Evolutionary conservation across 2,888 invertebrate genomes (phyloP).

Genomic region (Notodonta dromedarius): DNA sequence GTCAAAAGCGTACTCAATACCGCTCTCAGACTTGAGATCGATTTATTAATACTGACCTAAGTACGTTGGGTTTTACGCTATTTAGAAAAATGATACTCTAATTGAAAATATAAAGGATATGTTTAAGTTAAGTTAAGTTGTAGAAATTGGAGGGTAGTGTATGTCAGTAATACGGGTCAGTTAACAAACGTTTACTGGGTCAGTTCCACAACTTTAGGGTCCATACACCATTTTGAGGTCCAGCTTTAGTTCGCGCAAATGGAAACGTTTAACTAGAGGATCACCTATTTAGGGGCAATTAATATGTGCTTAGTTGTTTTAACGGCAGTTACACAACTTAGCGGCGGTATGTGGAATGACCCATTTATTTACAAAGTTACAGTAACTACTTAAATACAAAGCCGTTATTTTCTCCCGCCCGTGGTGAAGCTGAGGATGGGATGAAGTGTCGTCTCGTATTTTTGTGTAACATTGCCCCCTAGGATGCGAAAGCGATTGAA

Average conservation of each 20-base stretch:
- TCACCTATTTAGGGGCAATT: constrained; percentile 41
- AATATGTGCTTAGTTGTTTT: constrained; percentile 38
- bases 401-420: neutral
- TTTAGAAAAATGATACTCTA: too few species aligned
- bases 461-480: neutral
- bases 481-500: neutral
- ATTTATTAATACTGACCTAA: too few species aligned
- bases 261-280: constrained; percentile 36
- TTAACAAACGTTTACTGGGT: constrained; percentile 45
- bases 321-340: constrained; percentile 19
- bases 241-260: constrained; percentile 38
- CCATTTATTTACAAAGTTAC: neutral
- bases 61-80: too few species aligned
- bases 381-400: neutral
- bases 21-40: too few species aligned
- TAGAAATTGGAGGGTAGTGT: too few species aligned
- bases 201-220: constrained; percentile 49
- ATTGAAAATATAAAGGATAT: too few species aligned
- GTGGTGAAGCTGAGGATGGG: neutral
- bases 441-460: neutral
- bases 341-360: constrained; percentile 13
- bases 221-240: constrained; percentile 43
- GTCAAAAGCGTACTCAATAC: too few species aligned
- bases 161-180: constrained; percentile 29
- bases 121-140: too few species aligned